These are phyloP conservation scores for Furcula furcula DNA, from an alignment of 2,888 invertebrate genomes.

Conservation along the genomic window DNA sequence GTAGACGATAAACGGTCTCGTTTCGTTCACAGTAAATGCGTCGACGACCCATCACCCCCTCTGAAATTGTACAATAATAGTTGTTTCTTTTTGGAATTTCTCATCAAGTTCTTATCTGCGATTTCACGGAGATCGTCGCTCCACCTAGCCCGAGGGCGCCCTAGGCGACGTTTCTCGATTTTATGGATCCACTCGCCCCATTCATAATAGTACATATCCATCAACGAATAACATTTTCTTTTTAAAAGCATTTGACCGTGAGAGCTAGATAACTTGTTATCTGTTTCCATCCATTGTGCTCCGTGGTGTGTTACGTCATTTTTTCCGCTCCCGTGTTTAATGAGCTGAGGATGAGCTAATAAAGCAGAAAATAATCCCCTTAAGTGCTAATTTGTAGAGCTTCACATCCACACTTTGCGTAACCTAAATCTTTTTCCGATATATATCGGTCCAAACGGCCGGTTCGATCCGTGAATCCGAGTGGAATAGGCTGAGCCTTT, in stretches of 20 bases:
- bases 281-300: not conserved
- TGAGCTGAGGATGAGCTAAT: conserved; percentile 25
- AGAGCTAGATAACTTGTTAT: not conserved
- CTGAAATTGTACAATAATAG: no score
- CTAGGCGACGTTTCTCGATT: no score
- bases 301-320: not conserved
- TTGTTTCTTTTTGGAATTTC: no score
- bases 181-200: no score
- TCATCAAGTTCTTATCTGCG: no score
- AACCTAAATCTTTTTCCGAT: conserved; percentile 47
- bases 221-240: no score
- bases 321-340: conserved; percentile 21
- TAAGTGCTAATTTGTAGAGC: conserved; percentile 41
- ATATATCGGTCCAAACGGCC: conserved; percentile 25
- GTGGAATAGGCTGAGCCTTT: conserved; percentile 10
- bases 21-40: no score
- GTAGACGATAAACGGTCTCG: no score
- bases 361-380: conserved; percentile 43
- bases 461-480: conserved; percentile 23
- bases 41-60: no score
- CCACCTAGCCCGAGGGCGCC: no score
- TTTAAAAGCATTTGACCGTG: not conserved
- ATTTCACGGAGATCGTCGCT: no score
- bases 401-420: conserved; percentile 30
- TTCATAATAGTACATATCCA: no score